Evolutionary conservation across 2,797 vertebrate genomes (phyloP).

Genomic region (Sebastolobus altivelis): DNA sequence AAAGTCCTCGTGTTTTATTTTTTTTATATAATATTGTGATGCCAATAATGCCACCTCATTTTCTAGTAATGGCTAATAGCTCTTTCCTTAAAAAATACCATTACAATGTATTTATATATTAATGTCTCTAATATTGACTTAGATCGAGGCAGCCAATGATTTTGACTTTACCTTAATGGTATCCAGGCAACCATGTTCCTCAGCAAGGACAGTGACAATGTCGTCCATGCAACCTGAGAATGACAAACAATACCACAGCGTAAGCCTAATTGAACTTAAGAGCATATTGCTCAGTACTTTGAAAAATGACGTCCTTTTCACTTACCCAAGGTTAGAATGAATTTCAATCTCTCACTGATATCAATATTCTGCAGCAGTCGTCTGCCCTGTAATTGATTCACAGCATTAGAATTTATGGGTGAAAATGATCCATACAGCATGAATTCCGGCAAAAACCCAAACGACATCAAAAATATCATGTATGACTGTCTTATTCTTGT

Average conservation of each 20-base stretch:
- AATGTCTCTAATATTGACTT: background rate
- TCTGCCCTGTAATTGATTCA: slow-evolving; percentile 86
- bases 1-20: background rate
- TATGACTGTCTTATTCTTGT: background rate
- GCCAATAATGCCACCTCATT: background rate
- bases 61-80: background rate
- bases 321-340: slow-evolving; percentile 94
- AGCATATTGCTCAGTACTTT: slow-evolving; percentile 4
- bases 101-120: background rate
- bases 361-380: slow-evolving; percentile 94
- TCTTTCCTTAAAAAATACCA: background rate
- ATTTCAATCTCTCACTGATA: slow-evolving; percentile 93
- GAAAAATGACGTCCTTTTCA: slow-evolving; percentile 10
- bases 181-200: slow-evolving; percentile 96
- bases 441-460: background rate
- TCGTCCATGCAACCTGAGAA: slow-evolving; percentile 94
- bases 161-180: slow-evolving; percentile 89
- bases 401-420: slow-evolving; percentile 7
- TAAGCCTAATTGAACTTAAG: slow-evolving; percentile 15
- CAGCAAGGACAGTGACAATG: slow-evolving; percentile 92
- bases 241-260: slow-evolving; percentile 23
- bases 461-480: background rate
- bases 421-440: background rate
- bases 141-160: background rate
- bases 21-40: background rate